Base-by-base conservation (phyloP, 2,888 invertebrate species). In the Lymantria dispar region DNA sequence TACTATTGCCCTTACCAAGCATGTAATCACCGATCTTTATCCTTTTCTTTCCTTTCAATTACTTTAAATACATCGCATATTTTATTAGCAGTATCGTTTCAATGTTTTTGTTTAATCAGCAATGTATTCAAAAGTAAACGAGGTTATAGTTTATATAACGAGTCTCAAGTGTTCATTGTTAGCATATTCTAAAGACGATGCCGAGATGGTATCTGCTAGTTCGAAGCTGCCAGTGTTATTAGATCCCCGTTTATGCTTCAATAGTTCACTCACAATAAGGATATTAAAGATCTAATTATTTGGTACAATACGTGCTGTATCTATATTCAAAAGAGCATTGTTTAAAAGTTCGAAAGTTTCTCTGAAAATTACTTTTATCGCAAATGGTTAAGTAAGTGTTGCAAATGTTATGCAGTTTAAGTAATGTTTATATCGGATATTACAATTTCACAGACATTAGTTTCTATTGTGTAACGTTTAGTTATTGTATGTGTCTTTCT, bases 91-190 rank as follows among this genome's bases (percentile, higher is more conserved):
- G 39, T 43, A 45, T 38, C 48, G 62, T 62, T 64, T 47, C 56
- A 60, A 54, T 51, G 50, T 57, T n/a, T 47, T 55, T 66, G 52
- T 63, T 49, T 70, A 72, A 75, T 72, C 67, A 68, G 70, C 58
- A 75, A 54, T 75, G 74, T 70, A 74, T 72, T 72, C 56, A 60
- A 64, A n/a, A 67, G 63, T 48, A 47, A 47, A 49, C 54, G 57
- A 60, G 56, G 52, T 60, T 63, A 59, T 60, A 65, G 60, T 64
- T 50, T 64, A 60, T 58, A 47, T 60, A 56, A 67, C 50, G 54
- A 52, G 50, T 53, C 43, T 49, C 46, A 61, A 70, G 58, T 61
- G 49, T 54, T 69, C 64, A 73, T 75, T 76, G 76, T 76, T 71
- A 76, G 75, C 72, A 74, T 73, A 72, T 70, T 64, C 60, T 50